phyloP scores from a whole-genome alignment of 2,888 invertebrate genomes.

The Hofmannophila pseudospretella region DNA sequence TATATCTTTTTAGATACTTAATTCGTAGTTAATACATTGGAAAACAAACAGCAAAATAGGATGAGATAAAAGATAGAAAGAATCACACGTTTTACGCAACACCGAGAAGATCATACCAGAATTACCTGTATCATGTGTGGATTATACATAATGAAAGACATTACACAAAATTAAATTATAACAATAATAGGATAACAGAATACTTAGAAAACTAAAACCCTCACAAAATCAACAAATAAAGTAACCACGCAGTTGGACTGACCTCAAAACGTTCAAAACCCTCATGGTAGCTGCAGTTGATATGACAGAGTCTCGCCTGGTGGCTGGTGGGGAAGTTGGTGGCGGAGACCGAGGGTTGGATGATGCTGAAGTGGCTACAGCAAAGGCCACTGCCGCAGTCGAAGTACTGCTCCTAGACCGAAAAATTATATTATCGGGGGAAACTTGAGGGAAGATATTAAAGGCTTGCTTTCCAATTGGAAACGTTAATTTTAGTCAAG shows the following conservation, averaged over 20 bases:
- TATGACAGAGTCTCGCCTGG: constrained; percentile 83
- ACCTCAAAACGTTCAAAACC: constrained; percentile 90
- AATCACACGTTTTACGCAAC: too few species aligned
- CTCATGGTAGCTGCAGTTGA: constrained; percentile 97
- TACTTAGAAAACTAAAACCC: too few species aligned
- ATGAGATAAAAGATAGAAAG: too few species aligned
- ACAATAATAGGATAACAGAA: too few species aligned
- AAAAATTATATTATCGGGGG: constrained; percentile 7
- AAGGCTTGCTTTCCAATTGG: not conserved
- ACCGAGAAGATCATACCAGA: too few species aligned
- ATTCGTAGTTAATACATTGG: too few species aligned
- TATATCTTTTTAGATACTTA: too few species aligned
- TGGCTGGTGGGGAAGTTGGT: constrained; percentile 68
- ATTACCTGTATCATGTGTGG: too few species aligned
- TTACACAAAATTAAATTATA: too few species aligned
- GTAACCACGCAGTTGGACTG: not conserved
- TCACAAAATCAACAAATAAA: too few species aligned
- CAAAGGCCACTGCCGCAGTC: constrained; percentile 93
- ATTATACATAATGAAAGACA: too few species aligned
- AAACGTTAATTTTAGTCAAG: not conserved
- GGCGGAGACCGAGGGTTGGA: constrained; percentile 87
- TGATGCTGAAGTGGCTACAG: constrained; percentile 93
- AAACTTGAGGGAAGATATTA: not conserved
- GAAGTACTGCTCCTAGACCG: constrained; percentile 87
- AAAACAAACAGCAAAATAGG: too few species aligned